Evolutionary conservation across 1,140 invertebrate genomes (phyloP).

Genomic region (Hypsibius dujardini): DNA sequence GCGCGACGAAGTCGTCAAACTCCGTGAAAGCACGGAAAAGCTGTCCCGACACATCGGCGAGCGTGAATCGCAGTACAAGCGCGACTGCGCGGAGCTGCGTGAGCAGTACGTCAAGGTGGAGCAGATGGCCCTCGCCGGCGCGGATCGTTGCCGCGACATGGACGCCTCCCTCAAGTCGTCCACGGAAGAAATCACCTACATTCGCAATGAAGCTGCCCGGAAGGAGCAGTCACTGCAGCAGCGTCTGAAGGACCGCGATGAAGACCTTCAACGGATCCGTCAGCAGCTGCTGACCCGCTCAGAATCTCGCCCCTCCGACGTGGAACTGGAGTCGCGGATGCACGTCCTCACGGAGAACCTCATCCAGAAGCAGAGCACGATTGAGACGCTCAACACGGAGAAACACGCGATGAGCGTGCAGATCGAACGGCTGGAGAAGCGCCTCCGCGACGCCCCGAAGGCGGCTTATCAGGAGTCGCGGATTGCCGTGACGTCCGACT

Average conservation of each 20-base stretch:
- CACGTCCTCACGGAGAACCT: slow-evolving; percentile 54
- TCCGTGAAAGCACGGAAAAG: slow-evolving; percentile 38
- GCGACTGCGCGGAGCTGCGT: background rate
- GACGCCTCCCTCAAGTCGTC: background rate
- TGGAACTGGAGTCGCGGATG: slow-evolving; percentile 48
- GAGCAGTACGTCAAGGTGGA: background rate
- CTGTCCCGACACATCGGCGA: slow-evolving; percentile 40
- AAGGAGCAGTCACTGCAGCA: background rate
- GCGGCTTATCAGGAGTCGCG: no score
- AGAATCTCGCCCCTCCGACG: slow-evolving; percentile 25
- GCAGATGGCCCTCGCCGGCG: background rate
- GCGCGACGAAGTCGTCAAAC: slow-evolving; percentile 42
- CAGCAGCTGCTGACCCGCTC: slow-evolving; percentile 2
- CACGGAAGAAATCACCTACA: background rate
- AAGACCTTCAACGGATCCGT: slow-evolving; percentile 18
- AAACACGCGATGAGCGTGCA: slow-evolving; percentile 57
- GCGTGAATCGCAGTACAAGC: slow-evolving; percentile 28
- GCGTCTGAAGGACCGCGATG: slow-evolving; percentile 18
- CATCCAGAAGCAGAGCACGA: slow-evolving; percentile 55
- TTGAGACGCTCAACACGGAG: slow-evolving; percentile 57
- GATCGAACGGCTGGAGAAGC: slow-evolving; percentile 53
- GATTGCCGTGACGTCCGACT: no score
- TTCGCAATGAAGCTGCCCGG: background rate
- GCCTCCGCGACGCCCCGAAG: background rate
- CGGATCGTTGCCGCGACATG: background rate